These are phyloP conservation scores for Drosophila anceps DNA, from an alignment of 2,888 invertebrate genomes.

Conservation along the genomic window DNA sequence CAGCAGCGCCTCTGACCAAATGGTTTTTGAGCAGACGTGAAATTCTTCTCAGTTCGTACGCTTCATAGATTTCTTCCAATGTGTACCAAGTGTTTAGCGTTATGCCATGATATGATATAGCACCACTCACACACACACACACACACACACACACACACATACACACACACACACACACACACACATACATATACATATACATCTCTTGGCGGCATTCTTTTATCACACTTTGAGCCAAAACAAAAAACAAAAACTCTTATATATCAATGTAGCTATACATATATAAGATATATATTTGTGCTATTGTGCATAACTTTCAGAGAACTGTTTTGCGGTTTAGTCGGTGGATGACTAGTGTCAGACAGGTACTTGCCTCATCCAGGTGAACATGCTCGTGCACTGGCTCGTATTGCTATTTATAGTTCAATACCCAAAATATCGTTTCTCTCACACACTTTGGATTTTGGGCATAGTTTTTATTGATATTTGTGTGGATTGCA, in stretches of 20 bases:
- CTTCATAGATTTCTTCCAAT: slow-evolving; percentile 36
- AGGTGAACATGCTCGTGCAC: slow-evolving; percentile 10
- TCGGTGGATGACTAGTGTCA: not conserved
- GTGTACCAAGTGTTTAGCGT: slow-evolving; percentile 31
- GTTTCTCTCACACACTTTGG: slow-evolving; percentile 9
- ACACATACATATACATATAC: not conserved
- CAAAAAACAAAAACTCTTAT: slow-evolving; percentile 1
- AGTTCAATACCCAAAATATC: slow-evolving; percentile 10
- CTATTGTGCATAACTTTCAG: slow-evolving; percentile 18
- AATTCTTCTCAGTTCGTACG: slow-evolving; percentile 38
- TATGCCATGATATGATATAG: slow-evolving; percentile 41
- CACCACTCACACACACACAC: not conserved
- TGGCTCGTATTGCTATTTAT: slow-evolving; percentile 17
- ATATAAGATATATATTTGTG: slow-evolving; percentile 1
- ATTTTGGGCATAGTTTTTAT: slow-evolving; percentile 4
- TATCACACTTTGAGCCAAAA: slow-evolving; percentile 45
- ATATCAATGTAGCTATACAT: not conserved
- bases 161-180: not conserved
- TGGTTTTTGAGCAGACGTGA: slow-evolving; percentile 41
- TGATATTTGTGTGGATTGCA: slow-evolving; percentile 14
- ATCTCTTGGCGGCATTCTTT: slow-evolving; percentile 53
- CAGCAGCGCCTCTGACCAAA: slow-evolving; percentile 39
- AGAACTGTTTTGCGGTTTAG: slow-evolving; percentile 11
- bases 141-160: not conserved
- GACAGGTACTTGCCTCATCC: slow-evolving; percentile 16